phyloP scores from a whole-genome alignment of 2,797 vertebrate genomes.

The Catharus ustulatus region DNA sequence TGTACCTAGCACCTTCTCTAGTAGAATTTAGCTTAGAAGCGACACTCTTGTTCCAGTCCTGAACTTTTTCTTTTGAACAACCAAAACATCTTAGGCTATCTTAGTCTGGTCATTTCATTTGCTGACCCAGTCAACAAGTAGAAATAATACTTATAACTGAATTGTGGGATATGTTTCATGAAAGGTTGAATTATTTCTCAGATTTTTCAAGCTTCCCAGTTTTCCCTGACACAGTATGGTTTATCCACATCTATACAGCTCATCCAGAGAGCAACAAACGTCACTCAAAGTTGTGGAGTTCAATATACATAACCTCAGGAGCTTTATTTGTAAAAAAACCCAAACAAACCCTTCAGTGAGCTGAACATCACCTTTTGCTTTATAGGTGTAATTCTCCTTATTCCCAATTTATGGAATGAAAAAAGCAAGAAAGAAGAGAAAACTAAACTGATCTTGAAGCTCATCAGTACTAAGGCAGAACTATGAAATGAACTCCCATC shows the following conservation, averaged over 20 bases:
- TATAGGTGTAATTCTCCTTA: not conserved
- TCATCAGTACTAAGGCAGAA: not conserved
- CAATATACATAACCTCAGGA: not conserved
- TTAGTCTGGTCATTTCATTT: not conserved
- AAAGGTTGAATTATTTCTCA: not conserved
- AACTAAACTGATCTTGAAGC: not conserved
- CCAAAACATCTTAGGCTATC: not conserved
- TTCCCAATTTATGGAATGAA: not conserved
- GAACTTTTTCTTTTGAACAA: not conserved
- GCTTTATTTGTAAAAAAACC: not conserved
- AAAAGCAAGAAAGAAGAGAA: not conserved
- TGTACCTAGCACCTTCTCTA: not conserved
- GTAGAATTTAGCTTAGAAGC: not conserved
- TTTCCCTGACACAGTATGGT: not conserved
- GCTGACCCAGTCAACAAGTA: not conserved
- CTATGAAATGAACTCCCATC: not conserved
- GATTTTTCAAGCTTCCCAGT: not conserved
- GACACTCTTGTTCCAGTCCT: not conserved
- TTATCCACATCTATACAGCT: not conserved
- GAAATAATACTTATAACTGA: not conserved
- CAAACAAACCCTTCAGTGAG: rapidly evolving
- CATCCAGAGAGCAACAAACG: not conserved
- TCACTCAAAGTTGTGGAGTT: not conserved
- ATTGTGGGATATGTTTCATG: not conserved
- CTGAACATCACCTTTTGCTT: not conserved